Conservation (phyloP, 2,797 vertebrate species). For the Glossophaga mutica region DNA sequence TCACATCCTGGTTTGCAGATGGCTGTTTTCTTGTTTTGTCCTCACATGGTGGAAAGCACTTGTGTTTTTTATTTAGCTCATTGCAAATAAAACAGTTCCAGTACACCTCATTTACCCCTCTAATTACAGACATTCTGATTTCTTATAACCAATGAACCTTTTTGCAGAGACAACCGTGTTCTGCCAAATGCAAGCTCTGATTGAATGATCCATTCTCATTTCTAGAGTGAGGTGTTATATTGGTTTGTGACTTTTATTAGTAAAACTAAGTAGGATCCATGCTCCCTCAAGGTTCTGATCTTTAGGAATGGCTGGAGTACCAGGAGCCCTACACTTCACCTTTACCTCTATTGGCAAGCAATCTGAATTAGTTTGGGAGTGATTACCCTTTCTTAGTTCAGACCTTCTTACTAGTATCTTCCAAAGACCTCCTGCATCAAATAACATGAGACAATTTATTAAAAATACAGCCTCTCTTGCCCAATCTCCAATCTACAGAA, state of each 20-base stretch:
- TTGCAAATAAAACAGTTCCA: not conserved
- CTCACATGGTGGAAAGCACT: fast-evolving
- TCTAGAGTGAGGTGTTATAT: not conserved
- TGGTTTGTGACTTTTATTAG: not conserved
- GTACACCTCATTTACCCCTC: not conserved
- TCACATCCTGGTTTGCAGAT: not conserved
- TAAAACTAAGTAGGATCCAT: not conserved
- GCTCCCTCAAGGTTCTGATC: not conserved
- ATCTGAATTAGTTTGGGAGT: not conserved
- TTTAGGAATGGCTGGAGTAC: not conserved
- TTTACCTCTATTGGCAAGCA: not conserved
- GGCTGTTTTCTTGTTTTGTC: not conserved
- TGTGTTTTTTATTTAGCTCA: not conserved
- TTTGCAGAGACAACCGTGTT: not conserved
- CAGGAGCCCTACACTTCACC: not conserved
- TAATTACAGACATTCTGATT: not conserved
- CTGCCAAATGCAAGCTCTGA: not conserved
- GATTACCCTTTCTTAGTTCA: not conserved
- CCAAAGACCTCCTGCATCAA: not conserved
- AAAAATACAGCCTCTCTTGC: not conserved
- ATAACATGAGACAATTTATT: not conserved
- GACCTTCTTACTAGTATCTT: not conserved
- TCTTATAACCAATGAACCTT: not conserved
- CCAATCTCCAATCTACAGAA: not conserved
- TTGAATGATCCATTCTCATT: not conserved